Percentiles rank a stretch among this genome's conserved stretches.
Conservation (phyloP, 2,797 vertebrate genomes). For the Ctenosaura bakeri region DNA sequence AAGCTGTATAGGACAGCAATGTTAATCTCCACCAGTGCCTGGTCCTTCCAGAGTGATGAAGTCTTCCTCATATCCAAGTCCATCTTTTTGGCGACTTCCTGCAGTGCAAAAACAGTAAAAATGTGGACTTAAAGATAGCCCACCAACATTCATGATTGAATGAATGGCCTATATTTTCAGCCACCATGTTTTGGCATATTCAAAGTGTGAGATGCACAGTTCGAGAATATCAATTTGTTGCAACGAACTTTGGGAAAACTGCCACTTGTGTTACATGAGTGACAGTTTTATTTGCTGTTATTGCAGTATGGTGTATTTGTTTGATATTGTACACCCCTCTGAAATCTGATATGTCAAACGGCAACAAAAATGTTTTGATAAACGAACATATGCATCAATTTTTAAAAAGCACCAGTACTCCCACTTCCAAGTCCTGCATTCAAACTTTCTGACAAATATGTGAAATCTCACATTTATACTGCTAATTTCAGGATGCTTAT, state of each 20-base stretch:
- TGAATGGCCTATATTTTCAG: not conserved
- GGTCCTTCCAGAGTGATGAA: conserved; percentile 97
- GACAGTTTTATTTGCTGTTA: not conserved
- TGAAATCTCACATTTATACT: not conserved
- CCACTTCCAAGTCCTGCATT: not conserved
- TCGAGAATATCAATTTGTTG: not conserved
- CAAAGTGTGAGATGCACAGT: not conserved
- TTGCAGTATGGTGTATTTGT: not conserved
- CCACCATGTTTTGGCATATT: not conserved
- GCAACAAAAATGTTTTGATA: not conserved
- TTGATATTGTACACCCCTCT: not conserved
- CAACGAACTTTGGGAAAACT: not conserved
- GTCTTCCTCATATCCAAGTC: conserved; percentile 95
- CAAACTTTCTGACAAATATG: not conserved
- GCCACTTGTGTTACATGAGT: not conserved
- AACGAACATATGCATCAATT: too few relatives aligned
- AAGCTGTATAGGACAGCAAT: conserved; percentile 97
- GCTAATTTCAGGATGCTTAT: not conserved
- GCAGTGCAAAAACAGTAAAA: conserved; percentile 33
- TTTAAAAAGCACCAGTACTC: not conserved
- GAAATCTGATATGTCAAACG: not conserved
- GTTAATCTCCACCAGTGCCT: conserved; percentile 97
- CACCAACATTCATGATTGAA: too few relatives aligned
- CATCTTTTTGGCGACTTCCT: conserved; percentile 97
- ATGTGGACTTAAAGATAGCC: too few relatives aligned